phyloP scores from a whole-genome alignment of 2,113 vertebrate species.

The Morone saxatilis region DNA sequence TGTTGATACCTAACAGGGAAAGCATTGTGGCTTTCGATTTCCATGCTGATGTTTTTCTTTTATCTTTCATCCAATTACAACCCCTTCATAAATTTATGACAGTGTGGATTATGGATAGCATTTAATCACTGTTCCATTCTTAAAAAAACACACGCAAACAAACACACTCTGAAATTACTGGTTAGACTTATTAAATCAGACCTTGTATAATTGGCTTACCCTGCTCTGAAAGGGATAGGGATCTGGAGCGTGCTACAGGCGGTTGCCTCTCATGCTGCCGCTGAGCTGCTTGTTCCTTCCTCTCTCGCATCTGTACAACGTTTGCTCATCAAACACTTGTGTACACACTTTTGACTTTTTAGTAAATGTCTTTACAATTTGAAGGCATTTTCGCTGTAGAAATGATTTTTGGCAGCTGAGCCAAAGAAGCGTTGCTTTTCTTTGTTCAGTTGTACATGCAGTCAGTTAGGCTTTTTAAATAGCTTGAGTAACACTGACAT shows the following conservation, averaged over 20 bases:
- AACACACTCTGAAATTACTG: conserved; percentile 53
- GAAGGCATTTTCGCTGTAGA: background rate
- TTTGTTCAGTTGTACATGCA: conserved; percentile 21
- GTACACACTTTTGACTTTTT: conserved; percentile 19
- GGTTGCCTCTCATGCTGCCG: conserved; percentile 32
- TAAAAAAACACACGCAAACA: background rate
- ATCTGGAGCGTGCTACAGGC: conserved; percentile 44
- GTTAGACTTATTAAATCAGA: conserved; percentile 66
- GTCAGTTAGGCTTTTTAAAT: conserved; percentile 48
- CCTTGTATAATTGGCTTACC: conserved; percentile 63
- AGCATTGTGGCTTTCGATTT: conserved; percentile 2
- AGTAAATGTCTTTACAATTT: conserved; percentile 27
- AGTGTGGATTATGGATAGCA: conserved; percentile 28
- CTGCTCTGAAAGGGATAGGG: conserved; percentile 51
- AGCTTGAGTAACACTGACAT: conserved; percentile 86
- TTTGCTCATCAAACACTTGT: conserved; percentile 33
- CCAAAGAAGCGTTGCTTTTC: background rate
- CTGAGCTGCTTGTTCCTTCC: conserved; percentile 9
- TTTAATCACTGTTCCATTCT: conserved; percentile 62
- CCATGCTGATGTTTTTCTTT: conserved; percentile 25
- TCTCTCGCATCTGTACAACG: conserved; percentile 10
- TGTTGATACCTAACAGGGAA: background rate
- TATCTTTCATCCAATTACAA: conserved; percentile 48
- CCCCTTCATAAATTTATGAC: conserved; percentile 32
- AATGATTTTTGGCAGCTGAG: conserved; percentile 10